These are phyloP conservation scores for Imbricaverruca yamaguchii DNA, from an alignment of 2,888 invertebrate species.

Conservation along the genomic window DNA sequence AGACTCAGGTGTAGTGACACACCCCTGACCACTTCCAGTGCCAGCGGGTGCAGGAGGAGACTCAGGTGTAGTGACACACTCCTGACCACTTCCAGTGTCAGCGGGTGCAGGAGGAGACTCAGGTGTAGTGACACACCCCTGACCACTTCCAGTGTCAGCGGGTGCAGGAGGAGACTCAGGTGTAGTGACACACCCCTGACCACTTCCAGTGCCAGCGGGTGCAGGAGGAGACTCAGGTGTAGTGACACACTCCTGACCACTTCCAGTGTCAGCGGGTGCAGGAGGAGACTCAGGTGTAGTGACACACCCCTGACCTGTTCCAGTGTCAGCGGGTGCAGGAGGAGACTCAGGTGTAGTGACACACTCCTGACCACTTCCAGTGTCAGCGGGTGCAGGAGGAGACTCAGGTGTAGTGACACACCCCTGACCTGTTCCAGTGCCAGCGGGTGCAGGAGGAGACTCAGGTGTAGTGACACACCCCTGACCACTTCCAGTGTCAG, in stretches of 20 bases:
- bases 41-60: slow-evolving; percentile 70
- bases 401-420: slow-evolving; percentile 71
- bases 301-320: no score
- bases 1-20: slow-evolving; percentile 73
- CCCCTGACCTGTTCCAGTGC: slow-evolving; percentile 50
- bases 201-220: slow-evolving; percentile 64
- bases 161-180: slow-evolving; percentile 78
- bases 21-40: slow-evolving; percentile 50
- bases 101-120: slow-evolving; percentile 74
- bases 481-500: slow-evolving; percentile 54
- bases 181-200: slow-evolving; percentile 49
- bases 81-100: slow-evolving; percentile 54
- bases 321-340: slow-evolving; percentile 78
- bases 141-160: slow-evolving; percentile 59
- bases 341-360: slow-evolving; percentile 76
- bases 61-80: slow-evolving; percentile 67
- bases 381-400: slow-evolving; percentile 76
- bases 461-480: slow-evolving; percentile 63
- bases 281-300: slow-evolving; percentile 86
- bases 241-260: slow-evolving; percentile 39
- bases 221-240: slow-evolving; percentile 82
- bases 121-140: slow-evolving; percentile 58
- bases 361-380: slow-evolving; percentile 41
- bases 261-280: slow-evolving; percentile 69
- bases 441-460: slow-evolving; percentile 74